These are phyloP conservation scores for Orcinus orca DNA, from an alignment of 2,113 vertebrate genomes.

Conservation along the genomic window DNA sequence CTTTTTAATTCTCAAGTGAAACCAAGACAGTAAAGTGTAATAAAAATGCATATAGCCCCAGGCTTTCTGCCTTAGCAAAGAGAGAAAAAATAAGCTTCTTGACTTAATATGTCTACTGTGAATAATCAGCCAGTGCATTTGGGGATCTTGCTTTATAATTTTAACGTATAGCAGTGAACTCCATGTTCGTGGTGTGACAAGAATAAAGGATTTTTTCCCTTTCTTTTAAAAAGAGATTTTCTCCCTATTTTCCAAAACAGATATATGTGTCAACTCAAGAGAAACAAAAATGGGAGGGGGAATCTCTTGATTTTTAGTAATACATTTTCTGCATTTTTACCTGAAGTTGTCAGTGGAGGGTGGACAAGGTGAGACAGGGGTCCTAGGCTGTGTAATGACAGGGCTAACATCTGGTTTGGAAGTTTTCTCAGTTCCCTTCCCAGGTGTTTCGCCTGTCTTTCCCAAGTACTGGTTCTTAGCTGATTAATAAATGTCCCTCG, in stretches of 20 bases:
- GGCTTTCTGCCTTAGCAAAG: constrained; percentile 69
- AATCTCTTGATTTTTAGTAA: neutral
- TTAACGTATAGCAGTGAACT: constrained; percentile 57
- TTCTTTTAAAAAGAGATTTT: neutral
- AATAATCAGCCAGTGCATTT: constrained; percentile 74
- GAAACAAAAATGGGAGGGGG: neutral
- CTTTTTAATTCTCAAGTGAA: constrained; percentile 74
- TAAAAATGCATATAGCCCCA: constrained; percentile 78
- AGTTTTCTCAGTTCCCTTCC: neutral
- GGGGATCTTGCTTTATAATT: constrained; percentile 74
- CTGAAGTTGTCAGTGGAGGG: neutral
- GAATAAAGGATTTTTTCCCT: constrained; percentile 37
- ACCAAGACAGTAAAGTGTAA: constrained; percentile 73
- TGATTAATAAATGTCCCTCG: constrained; percentile 56
- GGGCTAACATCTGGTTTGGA: neutral
- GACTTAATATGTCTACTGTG: constrained; percentile 72
- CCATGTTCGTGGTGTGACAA: constrained; percentile 41
- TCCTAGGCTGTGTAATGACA: neutral
- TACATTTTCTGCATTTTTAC: neutral
- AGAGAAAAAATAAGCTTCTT: constrained; percentile 72
- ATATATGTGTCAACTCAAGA: constrained; percentile 20
- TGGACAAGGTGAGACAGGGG: neutral
- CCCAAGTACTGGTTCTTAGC: neutral
- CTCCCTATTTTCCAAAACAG: constrained; percentile 1
- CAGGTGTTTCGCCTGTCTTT: constrained; percentile 24